Percentiles rank a stretch among this genome's conserved stretches.
phyloP scores from a whole-genome alignment of 2,113 vertebrate genomes.

The Mastomys natalensis region DNA sequence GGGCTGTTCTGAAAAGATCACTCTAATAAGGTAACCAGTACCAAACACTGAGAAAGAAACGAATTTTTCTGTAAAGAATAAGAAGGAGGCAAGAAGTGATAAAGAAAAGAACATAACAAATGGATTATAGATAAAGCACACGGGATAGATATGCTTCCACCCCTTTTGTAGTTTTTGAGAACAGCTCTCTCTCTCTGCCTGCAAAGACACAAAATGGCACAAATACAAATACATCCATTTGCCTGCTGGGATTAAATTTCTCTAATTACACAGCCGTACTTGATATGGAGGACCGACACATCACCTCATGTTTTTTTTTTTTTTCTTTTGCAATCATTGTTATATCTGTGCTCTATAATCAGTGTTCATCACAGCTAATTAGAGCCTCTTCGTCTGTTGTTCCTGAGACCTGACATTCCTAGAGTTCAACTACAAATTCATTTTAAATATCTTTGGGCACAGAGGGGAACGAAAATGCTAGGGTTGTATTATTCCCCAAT shows the following conservation, averaged over 20 bases:
- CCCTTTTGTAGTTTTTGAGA: constrained; percentile 73
- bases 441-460: constrained; percentile 78
- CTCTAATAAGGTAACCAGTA: constrained; percentile 37
- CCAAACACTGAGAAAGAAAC: constrained; percentile 35
- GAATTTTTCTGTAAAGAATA: not conserved
- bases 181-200: constrained; percentile 49
- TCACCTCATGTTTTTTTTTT: constrained; percentile 68
- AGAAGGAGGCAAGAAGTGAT: not conserved
- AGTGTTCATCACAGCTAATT: constrained; percentile 87
- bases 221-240: constrained; percentile 81
- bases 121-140: constrained; percentile 1
- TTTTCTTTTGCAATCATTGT: constrained; percentile 83
- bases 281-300: constrained; percentile 76
- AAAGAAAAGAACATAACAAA: constrained; percentile 27
- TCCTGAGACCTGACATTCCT: constrained; percentile 83
- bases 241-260: constrained; percentile 86
- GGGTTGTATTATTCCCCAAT: constrained; percentile 70
- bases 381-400: constrained; percentile 80
- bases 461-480: constrained; percentile 34
- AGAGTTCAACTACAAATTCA: constrained; percentile 83
- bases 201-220: constrained; percentile 60
- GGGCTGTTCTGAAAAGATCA: not conserved
- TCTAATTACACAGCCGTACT: constrained; percentile 85
- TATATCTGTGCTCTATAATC: constrained; percentile 85
- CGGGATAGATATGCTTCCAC: constrained; percentile 57